Evolutionary conservation across 37 sponge, comb jelly and placozoan species (phyloP).

Genomic region (Chondrilla cf. caribensis): DNA sequence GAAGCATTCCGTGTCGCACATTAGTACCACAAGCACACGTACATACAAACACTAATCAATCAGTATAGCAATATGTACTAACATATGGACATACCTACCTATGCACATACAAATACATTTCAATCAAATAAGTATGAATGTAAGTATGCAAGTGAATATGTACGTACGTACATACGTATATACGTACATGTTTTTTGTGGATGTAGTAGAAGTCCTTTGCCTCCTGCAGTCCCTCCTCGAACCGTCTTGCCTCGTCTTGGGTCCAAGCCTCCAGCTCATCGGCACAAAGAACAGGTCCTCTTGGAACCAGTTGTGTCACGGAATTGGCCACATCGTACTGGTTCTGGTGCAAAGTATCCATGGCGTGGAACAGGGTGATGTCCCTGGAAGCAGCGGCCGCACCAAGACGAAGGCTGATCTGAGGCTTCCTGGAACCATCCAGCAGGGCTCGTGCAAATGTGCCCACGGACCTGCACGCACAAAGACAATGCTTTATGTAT

Average conservation of each 20-base stretch:
- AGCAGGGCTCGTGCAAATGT: conserved; percentile 95
- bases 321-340: conserved; percentile 76
- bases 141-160: neutral
- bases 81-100: neutral
- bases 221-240: conserved; percentile 87
- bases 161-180: neutral
- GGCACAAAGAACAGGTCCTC: conserved; percentile 87
- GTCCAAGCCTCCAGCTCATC: conserved; percentile 98
- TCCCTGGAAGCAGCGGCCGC: conserved; percentile 96
- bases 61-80: too few relatives aligned
- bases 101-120: neutral
- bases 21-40: too few relatives aligned
- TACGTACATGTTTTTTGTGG: conserved; percentile 72
- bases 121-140: neutral
- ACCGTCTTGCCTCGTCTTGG: conserved; percentile 90
- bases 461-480: conserved; percentile 73
- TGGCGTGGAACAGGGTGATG: conserved; percentile 92
- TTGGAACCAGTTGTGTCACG: conserved; percentile 76
- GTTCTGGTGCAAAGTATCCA: conserved; percentile 83
- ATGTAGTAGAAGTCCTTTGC: conserved; percentile 89
- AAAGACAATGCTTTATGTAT: too few relatives aligned
- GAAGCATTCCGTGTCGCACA: too few relatives aligned
- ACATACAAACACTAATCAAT: too few relatives aligned
- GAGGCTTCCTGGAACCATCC: conserved; percentile 84
- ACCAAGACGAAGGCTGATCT: conserved; percentile 84